Percentiles rank a stretch among this genome's conserved stretches.
Conservation (phyloP, 2,797 vertebrate species). For the Salarias fasciatus region DNA sequence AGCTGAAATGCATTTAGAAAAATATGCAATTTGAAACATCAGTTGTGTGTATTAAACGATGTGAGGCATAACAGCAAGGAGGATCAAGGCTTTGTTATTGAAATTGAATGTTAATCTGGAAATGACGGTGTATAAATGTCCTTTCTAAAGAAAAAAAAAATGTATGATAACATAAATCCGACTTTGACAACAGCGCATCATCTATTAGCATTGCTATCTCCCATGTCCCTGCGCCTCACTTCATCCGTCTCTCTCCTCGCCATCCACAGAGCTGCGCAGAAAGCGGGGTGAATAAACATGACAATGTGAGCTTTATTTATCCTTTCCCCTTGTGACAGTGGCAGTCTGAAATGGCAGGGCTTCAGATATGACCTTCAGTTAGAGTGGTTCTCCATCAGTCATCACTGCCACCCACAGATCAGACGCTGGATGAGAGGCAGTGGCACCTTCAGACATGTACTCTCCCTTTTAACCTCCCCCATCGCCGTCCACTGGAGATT, state of each 20-base stretch:
- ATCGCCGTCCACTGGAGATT: slow-evolving; percentile 42
- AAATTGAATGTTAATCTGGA: slow-evolving; percentile 49
- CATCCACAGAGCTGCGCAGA: slow-evolving; percentile 37
- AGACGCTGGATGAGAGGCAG: slow-evolving; percentile 59
- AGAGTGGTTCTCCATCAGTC: slow-evolving; percentile 74
- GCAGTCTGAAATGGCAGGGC: slow-evolving; percentile 68
- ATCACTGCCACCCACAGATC: slow-evolving; percentile 71
- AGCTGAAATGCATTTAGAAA: slow-evolving; percentile 35
- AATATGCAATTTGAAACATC: slow-evolving; percentile 37
- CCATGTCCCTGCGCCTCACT: slow-evolving; percentile 19
- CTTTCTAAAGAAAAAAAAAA: slow-evolving; percentile 20
- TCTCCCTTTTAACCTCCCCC: slow-evolving; percentile 39
- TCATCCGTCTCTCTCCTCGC: slow-evolving; percentile 35
- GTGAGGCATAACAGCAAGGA: slow-evolving; percentile 24
- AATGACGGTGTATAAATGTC: slow-evolving; percentile 17
- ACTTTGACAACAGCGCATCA: slow-evolving; percentile 48
- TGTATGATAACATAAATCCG: slow-evolving; percentile 51
- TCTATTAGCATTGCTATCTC: slow-evolving; percentile 44
- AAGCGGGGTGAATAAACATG: slow-evolving; percentile 63
- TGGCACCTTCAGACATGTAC: slow-evolving; percentile 22
- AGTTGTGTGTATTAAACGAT: slow-evolving; percentile 19
- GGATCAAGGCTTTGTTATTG: slow-evolving; percentile 51
- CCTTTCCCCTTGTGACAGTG: slow-evolving; percentile 58
- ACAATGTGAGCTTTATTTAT: slow-evolving; percentile 70
- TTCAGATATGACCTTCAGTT: slow-evolving; percentile 77